These are phyloP conservation scores for Lamprologus sp. DNA, from an alignment of 2,113 vertebrate genomes.

Conservation along the genomic window DNA sequence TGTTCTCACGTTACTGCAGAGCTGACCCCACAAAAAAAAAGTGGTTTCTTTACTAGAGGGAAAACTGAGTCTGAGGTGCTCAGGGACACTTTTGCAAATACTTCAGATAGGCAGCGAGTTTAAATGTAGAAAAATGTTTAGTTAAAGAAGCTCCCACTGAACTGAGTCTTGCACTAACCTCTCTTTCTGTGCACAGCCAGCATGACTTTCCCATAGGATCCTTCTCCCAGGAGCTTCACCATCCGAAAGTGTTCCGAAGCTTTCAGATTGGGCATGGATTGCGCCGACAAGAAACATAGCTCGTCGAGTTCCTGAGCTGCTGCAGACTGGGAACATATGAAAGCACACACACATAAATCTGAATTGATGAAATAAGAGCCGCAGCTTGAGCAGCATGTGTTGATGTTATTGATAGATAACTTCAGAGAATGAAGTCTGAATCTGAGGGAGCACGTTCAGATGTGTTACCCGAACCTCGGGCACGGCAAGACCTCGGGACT, in stretches of 20 bases:
- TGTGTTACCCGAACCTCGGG: neutral
- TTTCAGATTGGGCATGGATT: slow-evolving; percentile 66
- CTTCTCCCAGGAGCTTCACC: slow-evolving; percentile 80
- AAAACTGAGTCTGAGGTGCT: neutral
- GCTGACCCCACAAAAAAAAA: neutral
- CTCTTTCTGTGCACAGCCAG: slow-evolving; percentile 77
- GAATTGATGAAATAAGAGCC: slow-evolving; percentile 20
- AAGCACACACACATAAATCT: neutral
- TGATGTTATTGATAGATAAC: slow-evolving; percentile 6
- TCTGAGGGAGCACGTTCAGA: neutral
- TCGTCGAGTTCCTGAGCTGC: slow-evolving; percentile 73
- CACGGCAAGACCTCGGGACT: neutral
- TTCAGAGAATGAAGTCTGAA: slow-evolving; percentile 13
- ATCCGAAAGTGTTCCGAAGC: slow-evolving; percentile 77
- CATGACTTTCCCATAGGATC: slow-evolving; percentile 85
- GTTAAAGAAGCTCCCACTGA: neutral
- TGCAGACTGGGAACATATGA: slow-evolving; percentile 35
- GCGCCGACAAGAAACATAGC: slow-evolving; percentile 75
- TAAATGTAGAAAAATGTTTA: neutral
- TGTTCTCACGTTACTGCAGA: neutral
- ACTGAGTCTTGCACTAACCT: slow-evolving; percentile 58
- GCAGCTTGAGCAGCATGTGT: neutral
- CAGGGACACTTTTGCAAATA: neutral
- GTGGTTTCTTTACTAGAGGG: neutral
- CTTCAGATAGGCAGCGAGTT: neutral